Percentiles rank a stretch among this genome's conserved stretches.
Conservation (phyloP, 2,888 invertebrate genomes). For the Eupithecia vulgata region DNA sequence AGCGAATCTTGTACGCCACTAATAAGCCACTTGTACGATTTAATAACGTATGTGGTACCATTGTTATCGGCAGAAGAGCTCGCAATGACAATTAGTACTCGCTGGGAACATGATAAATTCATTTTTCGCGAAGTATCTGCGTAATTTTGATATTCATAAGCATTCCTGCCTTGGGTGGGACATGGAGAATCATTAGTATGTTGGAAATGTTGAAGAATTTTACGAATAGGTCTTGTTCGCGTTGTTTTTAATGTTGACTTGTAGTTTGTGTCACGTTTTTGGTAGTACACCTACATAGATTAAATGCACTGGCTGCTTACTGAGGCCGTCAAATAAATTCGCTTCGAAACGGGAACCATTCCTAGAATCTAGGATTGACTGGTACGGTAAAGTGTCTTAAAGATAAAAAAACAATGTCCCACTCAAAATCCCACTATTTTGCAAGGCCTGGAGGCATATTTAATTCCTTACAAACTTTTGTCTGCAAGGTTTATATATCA, state of each 20-base stretch:
- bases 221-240: not conserved
- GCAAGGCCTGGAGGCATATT: no score
- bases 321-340: no score
- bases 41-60: conserved; percentile 54
- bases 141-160: conserved; percentile 23
- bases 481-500: not conserved
- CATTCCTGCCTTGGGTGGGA: conserved; percentile 21
- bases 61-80: conserved; percentile 44
- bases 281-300: not conserved
- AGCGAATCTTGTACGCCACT: conserved; percentile 61
- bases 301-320: not conserved
- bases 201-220: conserved; percentile 1
- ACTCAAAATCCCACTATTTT: no score
- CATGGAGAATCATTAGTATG: conserved; percentile 29
- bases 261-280: not conserved
- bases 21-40: conserved; percentile 76
- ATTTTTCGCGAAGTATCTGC: conserved; percentile 28
- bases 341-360: no score
- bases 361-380: no score
- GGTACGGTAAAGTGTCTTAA: no score
- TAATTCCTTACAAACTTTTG: no score
- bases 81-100: conserved; percentile 34
- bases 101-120: conserved; percentile 24
- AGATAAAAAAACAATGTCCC: no score
- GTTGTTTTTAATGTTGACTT: conserved; percentile 12